Base-by-base conservation (phyloP, 1,140 invertebrate species). In the Hirudo medicinalis region DNA sequence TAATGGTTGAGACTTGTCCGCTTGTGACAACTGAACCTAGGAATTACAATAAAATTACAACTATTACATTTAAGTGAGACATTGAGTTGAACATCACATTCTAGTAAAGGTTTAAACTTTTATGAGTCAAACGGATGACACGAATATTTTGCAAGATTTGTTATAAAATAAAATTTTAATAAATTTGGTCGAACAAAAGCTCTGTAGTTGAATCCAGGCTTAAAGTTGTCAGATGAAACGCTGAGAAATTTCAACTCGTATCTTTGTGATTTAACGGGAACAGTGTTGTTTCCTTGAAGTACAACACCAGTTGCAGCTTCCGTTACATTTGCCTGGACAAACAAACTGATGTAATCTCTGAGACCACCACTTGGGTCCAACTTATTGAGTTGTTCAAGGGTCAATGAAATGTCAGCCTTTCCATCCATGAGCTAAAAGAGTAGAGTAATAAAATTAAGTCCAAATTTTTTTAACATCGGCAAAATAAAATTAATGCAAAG, bases 121-220 rank as follows among this genome's bases (percentile, higher is more conserved):
- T 36, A 36, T 36, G 32, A 36, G 32, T n/a, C n/a, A n/a, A n/a
- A n/a, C 2, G 32, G 32, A 36, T 36, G 32, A 36, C 2, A 6
- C 32, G 2, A 36, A 36, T 36, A 36, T 36, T 36, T 36, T 3
- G 2, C 6, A 36, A 6, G 32, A 6, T 6, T 36, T 36, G 32
- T 36, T 36, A 36, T 36, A 36, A 36, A 36, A 36, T 36, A 36
- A 36, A 36, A 6, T 36, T n/a, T n/a, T n/a, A n/a, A 36, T 36
- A 36, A 36, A 36, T 36, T 36, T 36, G 32, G 4, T 49, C 70
- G 49, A 83, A 92, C 89, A 80, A 88, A 89, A 71, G 89, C 88
- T 57, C 85, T 88, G 78, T 92, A 94, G 71, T 87, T 87, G 63
- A 96, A 84, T 11, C 88, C 90, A 3, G 91, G 90, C 78, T 94